Percentiles rank a stretch among this genome's conserved stretches.
phyloP scores from a whole-genome alignment of 23 tunicate species.

The Ciona savignyi region DNA sequence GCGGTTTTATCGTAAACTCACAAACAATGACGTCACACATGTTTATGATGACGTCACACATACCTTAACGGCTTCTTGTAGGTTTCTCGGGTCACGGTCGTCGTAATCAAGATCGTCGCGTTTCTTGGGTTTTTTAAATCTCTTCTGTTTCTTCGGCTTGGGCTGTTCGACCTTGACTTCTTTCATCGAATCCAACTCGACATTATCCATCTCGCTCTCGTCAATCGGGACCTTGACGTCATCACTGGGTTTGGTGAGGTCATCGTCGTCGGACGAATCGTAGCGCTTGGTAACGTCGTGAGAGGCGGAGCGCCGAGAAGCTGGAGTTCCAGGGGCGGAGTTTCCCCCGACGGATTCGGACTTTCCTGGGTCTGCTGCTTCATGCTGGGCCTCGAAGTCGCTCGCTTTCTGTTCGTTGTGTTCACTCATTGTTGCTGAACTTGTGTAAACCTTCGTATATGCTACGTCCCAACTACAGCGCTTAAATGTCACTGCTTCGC shows the following conservation, averaged over 20 bases:
- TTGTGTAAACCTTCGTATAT: constrained; percentile 1
- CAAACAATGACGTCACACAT: not conserved
- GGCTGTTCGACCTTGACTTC: constrained; percentile 38
- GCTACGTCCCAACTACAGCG: too few species aligned
- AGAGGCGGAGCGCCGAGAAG: not conserved
- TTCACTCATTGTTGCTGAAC: not conserved
- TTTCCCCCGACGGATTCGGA: not conserved
- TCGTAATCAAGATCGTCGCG: constrained; percentile 35
- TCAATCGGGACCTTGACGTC: constrained; percentile 19
- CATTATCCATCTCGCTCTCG: constrained; percentile 23
- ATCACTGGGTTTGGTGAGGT: constrained; percentile 5
- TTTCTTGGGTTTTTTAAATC: not conserved
- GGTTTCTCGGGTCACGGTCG: constrained; percentile 77
- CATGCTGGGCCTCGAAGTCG: not conserved
- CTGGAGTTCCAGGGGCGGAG: not conserved
- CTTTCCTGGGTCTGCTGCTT: not conserved
- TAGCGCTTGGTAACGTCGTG: not conserved
- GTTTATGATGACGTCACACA: not conserved
- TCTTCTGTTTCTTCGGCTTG: constrained; percentile 6
- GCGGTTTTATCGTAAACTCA: too few species aligned
- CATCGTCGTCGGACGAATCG: constrained; percentile 12
- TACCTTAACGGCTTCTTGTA: constrained; percentile 78
- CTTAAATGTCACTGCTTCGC: too few species aligned
- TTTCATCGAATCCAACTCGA: constrained; percentile 29
- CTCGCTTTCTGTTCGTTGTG: constrained; percentile 4